These are phyloP conservation scores for Apeira syringaria DNA, from an alignment of 2,888 invertebrate species.

Conservation along the genomic window DNA sequence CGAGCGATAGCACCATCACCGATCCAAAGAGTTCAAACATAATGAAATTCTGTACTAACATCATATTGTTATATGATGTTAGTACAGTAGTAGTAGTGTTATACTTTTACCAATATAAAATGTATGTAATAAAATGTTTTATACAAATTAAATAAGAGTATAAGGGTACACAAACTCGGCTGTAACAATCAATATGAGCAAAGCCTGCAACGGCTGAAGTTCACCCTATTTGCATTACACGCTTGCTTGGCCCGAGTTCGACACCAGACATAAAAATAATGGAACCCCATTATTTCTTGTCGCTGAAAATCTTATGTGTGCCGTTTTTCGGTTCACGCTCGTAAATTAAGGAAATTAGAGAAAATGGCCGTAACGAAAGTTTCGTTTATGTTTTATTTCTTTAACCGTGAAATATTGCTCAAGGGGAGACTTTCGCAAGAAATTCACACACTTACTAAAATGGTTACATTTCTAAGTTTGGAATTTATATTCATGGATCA, in stretches of 20 bases:
- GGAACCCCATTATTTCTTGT: slow-evolving; percentile 35
- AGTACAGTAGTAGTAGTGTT: too few species aligned
- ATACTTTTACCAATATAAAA: too few species aligned
- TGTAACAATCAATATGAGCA: slow-evolving; percentile 51
- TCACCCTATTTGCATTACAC: slow-evolving; percentile 52
- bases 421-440: slow-evolving; percentile 4
- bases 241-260: slow-evolving; percentile 38
- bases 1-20: too few species aligned
- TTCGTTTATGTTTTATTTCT: slow-evolving; percentile 25
- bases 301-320: slow-evolving; percentile 27
- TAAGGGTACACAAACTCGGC: slow-evolving; percentile 27
- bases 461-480: not conserved
- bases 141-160: slow-evolving; percentile 15
- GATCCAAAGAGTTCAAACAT: too few species aligned
- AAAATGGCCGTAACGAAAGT: slow-evolving; percentile 25
- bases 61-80: too few species aligned
- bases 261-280: slow-evolving; percentile 38
- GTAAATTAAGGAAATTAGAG: slow-evolving; percentile 29
- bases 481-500: not conserved
- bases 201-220: slow-evolving; percentile 53
- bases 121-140: too few species aligned
- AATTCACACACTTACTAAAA: too few species aligned
- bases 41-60: too few species aligned
- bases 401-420: slow-evolving; percentile 17
- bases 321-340: slow-evolving; percentile 31